Evolutionary conservation across 1,140 invertebrate genomes (phyloP), one percentile per base, ranked within the genome.

Genomic region (Danaus plexippus): DNA sequence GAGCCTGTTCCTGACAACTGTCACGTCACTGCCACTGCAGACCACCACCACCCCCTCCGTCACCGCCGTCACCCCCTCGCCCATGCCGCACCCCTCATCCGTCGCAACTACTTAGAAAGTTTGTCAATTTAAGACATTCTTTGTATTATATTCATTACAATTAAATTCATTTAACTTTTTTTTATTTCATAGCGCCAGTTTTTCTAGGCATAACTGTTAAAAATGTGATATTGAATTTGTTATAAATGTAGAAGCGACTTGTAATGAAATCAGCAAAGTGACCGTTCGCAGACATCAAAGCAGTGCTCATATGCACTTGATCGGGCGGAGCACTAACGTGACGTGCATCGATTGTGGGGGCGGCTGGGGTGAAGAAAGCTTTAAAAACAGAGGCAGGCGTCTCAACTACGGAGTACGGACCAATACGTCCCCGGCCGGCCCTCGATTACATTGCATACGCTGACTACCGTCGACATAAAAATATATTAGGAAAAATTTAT

Each of bases 401-500:
- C 80, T 80, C 80, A 65, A 61, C 72, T 73, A 79, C 77, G 72
- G 75, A 61, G 70, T 73, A 80, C 77, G 72, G 75, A 61, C 75
- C 73, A 79, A 80, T 82, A 77, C 79, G 79, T 80, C 79, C 80
- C 80, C 75, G 66, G 76, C 66, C 73, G 78, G 69, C 74, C 79
- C 73, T 75, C 80, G 76, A 79, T 85, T 82, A 79, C 75, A 62
- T 58, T 79, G 73, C 73, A 78, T 78, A 73, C 66, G 71, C 40
- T 57, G 47, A 44, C 64, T 66, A 80, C 50, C 54, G 74, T 73
- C 43, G 13, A 66, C 72, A 80, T 43, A 66, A 49, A 47, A 61
- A 53, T 48, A 32, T 32, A 32, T 32, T 32, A 32, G 7, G 22
- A 32, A 3, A 7, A 50, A 15, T n/a, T 13, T 11, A 13, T 10